phyloP scores from a whole-genome alignment of 2,113 vertebrate species.

The Platichthys flesus region DNA sequence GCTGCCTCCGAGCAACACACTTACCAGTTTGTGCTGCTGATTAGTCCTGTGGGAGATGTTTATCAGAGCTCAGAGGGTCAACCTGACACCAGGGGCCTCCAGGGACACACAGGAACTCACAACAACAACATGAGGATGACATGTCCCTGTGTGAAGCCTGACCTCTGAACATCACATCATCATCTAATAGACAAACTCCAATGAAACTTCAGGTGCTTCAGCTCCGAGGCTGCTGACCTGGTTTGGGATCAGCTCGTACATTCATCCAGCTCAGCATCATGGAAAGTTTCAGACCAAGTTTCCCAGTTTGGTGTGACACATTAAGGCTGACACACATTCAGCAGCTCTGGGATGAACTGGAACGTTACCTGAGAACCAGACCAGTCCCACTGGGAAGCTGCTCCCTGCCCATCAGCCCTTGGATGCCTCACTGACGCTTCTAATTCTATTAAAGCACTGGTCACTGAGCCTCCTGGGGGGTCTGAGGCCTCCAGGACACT shows the following conservation, averaged over 20 bases:
- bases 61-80: slow-evolving; percentile 4
- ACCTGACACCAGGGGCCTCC: slow-evolving; percentile 7
- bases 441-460: slow-evolving; percentile 41
- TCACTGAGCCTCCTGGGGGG: slow-evolving; percentile 35
- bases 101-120: background rate
- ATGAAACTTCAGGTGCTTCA: no score
- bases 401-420: slow-evolving; percentile 5
- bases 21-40: slow-evolving; percentile 54
- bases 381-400: background rate
- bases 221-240: no score
- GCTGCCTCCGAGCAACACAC: slow-evolving; percentile 16
- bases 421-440: slow-evolving; percentile 1
- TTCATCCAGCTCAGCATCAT: no score
- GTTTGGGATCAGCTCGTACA: no score
- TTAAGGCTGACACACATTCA: no score
- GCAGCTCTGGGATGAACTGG: no score
- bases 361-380: no score
- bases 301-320: no score
- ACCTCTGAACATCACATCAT: background rate
- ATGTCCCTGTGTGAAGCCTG: background rate
- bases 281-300: no score
- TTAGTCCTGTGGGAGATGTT: slow-evolving; percentile 27
- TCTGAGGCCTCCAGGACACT: slow-evolving; percentile 15
- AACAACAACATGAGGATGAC: background rate
- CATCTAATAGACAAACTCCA: no score